Conservation (phyloP, 2,113 vertebrate species). For the Ellobius talpinus region DNA sequence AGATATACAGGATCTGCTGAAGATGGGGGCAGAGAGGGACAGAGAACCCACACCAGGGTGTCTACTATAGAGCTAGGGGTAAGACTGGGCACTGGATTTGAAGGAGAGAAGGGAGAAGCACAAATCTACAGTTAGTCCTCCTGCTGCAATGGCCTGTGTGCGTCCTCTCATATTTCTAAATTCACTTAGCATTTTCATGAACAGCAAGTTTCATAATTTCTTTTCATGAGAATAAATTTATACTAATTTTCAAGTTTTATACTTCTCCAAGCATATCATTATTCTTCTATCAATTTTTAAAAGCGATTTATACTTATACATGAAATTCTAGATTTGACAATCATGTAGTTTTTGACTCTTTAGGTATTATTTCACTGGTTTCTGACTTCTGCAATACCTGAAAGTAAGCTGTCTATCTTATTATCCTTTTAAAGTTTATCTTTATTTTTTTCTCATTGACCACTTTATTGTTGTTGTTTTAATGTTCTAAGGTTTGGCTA, state of each 20-base stretch:
- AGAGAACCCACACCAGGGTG: neutral
- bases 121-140: neutral
- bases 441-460: neutral
- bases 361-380: neutral
- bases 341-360: neutral
- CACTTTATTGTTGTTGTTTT: neutral
- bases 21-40: neutral
- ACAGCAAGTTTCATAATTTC: neutral
- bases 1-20: neutral
- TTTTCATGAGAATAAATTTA: neutral
- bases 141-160: neutral
- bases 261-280: neutral
- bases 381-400: neutral
- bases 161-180: neutral
- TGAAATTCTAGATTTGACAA: neutral
- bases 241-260: neutral
- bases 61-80: neutral
- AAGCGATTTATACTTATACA: neutral
- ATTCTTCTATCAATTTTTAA: neutral
- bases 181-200: conserved; percentile 8
- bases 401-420: neutral
- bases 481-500: neutral
- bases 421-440: neutral
- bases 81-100: neutral
- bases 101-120: neutral